These are phyloP conservation scores for Conger conger DNA, from an alignment of 2,113 vertebrate genomes.

Conservation along the genomic window DNA sequence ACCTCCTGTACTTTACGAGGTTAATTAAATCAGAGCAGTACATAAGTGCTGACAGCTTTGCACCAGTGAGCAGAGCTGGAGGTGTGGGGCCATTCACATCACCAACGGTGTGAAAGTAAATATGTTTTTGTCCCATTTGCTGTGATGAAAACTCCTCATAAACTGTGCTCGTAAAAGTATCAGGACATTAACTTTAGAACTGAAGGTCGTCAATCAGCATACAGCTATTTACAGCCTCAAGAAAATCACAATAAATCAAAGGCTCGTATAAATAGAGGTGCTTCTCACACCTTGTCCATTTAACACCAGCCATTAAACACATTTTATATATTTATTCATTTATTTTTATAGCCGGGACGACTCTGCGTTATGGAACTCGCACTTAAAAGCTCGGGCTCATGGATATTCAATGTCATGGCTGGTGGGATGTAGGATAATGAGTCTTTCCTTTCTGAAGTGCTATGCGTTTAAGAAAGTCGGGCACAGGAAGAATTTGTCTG, in stretches of 20 bases:
- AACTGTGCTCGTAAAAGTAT: conserved; percentile 28
- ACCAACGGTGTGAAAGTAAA: background rate
- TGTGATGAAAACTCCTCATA: conserved; percentile 20
- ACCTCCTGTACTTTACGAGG: conserved; percentile 25
- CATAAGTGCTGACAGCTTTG: conserved; percentile 24
- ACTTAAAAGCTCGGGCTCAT: conserved; percentile 22
- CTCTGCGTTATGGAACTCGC: conserved; percentile 13
- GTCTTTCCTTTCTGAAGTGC: background rate
- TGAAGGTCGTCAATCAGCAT: conserved; percentile 29
- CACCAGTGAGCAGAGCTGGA: conserved; percentile 4
- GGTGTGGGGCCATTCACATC: conserved; percentile 14
- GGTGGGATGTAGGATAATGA: conserved; percentile 10
- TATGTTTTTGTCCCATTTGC: conserved; percentile 21
- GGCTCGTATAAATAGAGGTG: conserved; percentile 18
- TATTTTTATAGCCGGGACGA: conserved; percentile 22
- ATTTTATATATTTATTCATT: background rate
- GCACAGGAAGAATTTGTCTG: background rate
- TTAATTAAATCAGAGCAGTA: conserved; percentile 26
- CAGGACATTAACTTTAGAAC: conserved; percentile 24
- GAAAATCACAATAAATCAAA: conserved; percentile 25
- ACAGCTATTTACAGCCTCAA: conserved; percentile 10
- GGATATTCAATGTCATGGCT: conserved; percentile 21
- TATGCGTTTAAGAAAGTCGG: conserved; percentile 5
- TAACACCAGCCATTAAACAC: conserved; percentile 19
- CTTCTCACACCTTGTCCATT: conserved; percentile 24